Evolutionary conservation across 2,888 invertebrate species (phyloP), one percentile per base, ranked within the genome.

Genomic region (Trachelus stipa): DNA sequence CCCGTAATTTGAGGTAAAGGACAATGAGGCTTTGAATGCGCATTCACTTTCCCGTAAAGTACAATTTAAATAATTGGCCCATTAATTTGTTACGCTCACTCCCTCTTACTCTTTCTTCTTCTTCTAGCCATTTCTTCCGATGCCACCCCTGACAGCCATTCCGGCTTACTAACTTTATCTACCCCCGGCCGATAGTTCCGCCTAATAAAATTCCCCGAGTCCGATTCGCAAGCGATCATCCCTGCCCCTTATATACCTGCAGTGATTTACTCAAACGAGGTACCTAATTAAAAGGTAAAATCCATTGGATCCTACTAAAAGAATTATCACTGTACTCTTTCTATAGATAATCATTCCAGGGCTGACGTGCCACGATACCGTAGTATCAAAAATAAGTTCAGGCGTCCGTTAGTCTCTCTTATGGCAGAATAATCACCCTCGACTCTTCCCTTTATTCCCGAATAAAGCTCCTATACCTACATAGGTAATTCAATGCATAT

Each of bases 81-180:
- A 34, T 71, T 71, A 71, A 71, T 71, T 31, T 71, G 34, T 71
- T 71, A 33, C 34, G 71, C 71, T 56, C 56, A 56, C 56, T 56
- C 56, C 56, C 56, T 56, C 56, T 56, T 23, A 23, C 56, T 56
- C 23, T 56, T 56, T 56, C 56, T 56, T 56, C 56, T 56, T 56
- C 56, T 56, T 56, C 56, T 56, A 56, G 56, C 56, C 56, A 23
- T 56, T 56, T 56, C 56, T 56, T 56, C 56, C 23, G 56, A 56
- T 56, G 56, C 56, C 56, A 56, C 56, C 56, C 56, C 56, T 56
- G 56, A 56, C 56, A 56, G 56, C 23, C 56, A 56, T 56, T 56
- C 56, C 23, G 23, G 23, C 56, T 56, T 56, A 56, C 56, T 56
- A 56, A 56, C 56, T 56, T 56, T 56, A 56, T 56, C 56, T 23